Evolutionary conservation across 2,888 invertebrate genomes (phyloP).

Genomic region (Bugulina stolonifera): DNA sequence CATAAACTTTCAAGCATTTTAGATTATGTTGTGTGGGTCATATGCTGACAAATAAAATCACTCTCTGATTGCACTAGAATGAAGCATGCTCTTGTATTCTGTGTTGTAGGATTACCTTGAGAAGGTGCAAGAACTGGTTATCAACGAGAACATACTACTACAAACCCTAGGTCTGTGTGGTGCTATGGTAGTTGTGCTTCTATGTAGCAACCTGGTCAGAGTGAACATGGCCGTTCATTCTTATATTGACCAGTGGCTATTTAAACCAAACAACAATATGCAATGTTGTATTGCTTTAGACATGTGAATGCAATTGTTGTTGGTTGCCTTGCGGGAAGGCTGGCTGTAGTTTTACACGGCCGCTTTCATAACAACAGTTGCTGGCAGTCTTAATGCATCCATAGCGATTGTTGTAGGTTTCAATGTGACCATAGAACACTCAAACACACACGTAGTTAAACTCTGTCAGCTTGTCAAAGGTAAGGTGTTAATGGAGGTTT

Average conservation of each 20-base stretch:
- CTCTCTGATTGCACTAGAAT: too few relatives aligned
- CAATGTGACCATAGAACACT: slow-evolving; percentile 95
- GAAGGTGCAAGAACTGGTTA: slow-evolving; percentile 85
- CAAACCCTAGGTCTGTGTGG: slow-evolving; percentile 72
- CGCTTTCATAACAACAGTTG: slow-evolving; percentile 16
- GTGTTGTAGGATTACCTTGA: slow-evolving; percentile 59
- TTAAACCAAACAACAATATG: slow-evolving; percentile 20
- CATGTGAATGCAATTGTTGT: slow-evolving; percentile 24
- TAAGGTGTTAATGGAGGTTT: slow-evolving; percentile 49
- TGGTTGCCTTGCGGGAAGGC: neutral
- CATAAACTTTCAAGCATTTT: too few relatives aligned
- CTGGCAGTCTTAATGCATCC: slow-evolving; percentile 24
- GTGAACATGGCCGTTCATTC: too few relatives aligned
- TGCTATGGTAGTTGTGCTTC: neutral
- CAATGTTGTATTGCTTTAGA: slow-evolving; percentile 23
- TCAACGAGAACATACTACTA: slow-evolving; percentile 91
- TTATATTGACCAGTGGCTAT: neutral
- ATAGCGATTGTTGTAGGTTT: slow-evolving; percentile 61
- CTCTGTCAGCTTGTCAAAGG: slow-evolving; percentile 93
- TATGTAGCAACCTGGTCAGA: too few relatives aligned
- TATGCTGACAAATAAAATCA: neutral
- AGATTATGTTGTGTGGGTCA: too few relatives aligned
- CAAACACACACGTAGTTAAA: slow-evolving; percentile 91
- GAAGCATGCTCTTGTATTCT: too few relatives aligned
- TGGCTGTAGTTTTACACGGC: neutral